phyloP scores from a whole-genome alignment of 2,888 invertebrate genomes.

The Xanthostigma xanthostigma region DNA sequence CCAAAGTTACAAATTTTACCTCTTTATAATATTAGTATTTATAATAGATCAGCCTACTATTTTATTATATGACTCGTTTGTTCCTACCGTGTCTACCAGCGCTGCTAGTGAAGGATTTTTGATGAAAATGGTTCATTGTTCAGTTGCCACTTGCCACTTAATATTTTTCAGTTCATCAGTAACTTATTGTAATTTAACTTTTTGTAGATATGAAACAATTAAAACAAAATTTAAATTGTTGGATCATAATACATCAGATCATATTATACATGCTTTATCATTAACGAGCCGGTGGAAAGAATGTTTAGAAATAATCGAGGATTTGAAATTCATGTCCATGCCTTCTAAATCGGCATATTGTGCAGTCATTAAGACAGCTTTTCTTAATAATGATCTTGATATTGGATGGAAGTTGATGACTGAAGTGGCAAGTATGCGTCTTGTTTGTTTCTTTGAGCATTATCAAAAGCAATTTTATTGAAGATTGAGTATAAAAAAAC shows the following conservation, averaged over 20 bases:
- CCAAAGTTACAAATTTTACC: too few species aligned
- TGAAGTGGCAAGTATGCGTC: conserved; percentile 30
- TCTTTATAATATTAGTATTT: too few species aligned
- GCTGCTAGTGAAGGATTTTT: too few species aligned
- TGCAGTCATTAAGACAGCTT: conserved; percentile 40
- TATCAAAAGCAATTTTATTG: too few species aligned
- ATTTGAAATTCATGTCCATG: conserved; percentile 33
- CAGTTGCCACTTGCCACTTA: too few species aligned
- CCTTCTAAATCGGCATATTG: conserved; percentile 36
- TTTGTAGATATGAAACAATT: conserved; percentile 24
- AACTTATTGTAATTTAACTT: neutral
- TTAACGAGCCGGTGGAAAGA: conserved; percentile 48
- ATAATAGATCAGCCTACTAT: too few species aligned
- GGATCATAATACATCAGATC: conserved; percentile 43
- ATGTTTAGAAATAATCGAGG: conserved; percentile 40
- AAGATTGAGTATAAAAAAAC: neutral
- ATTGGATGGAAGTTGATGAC: conserved; percentile 45
- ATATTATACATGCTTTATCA: conserved; percentile 45
- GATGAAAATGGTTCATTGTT: too few species aligned
- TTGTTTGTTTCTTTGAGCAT: neutral
- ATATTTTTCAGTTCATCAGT: too few species aligned
- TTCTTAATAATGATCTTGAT: conserved; percentile 35
- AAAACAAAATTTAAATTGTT: conserved; percentile 38
- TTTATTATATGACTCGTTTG: too few species aligned
- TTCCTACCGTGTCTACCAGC: too few species aligned